Evolutionary conservation across 2,888 invertebrate species (phyloP).

Genomic region (Dysmachus trigonus): DNA sequence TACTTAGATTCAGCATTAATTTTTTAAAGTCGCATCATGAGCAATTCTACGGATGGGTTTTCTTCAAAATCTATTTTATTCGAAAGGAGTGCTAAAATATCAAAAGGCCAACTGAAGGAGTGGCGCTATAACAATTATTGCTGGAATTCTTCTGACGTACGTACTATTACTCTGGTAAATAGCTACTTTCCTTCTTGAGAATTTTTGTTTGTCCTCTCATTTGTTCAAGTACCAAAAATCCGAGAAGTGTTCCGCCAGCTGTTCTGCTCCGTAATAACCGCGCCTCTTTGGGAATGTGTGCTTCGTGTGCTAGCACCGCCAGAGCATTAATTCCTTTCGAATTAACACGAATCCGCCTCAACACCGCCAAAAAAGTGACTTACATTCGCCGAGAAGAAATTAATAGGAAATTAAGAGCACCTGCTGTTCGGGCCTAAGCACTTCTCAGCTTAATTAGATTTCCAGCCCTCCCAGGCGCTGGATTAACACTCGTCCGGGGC

Average conservation of each 20-base stretch:
- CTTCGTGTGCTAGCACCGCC: not conserved
- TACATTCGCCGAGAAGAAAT: constrained; percentile 40
- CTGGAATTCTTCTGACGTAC: not conserved
- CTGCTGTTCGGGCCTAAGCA: constrained; percentile 38
- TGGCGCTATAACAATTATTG: not conserved
- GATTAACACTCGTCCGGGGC: constrained; percentile 35
- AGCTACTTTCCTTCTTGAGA: not conserved
- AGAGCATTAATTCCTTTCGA: constrained; percentile 29
- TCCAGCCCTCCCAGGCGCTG: constrained; percentile 3
- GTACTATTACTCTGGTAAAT: not conserved
- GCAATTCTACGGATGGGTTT: no score
- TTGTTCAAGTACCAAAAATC: not conserved
- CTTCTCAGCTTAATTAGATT: constrained; percentile 41
- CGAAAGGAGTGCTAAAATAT: no score
- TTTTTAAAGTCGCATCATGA: no score
- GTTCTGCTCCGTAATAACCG: not conserved
- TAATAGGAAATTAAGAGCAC: constrained; percentile 45
- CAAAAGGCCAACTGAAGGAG: not conserved
- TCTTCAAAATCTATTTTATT: no score
- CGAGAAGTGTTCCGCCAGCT: not conserved
- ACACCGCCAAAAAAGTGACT: constrained; percentile 27
- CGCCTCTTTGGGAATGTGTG: not conserved
- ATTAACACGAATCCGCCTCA: constrained; percentile 30
- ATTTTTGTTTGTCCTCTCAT: not conserved
- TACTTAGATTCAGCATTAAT: no score